Evolutionary conservation across 2,797 vertebrate genomes (phyloP), one percentile per base, ranked within the genome.

Genomic region (Gephyroberyx darwinii): DNA sequence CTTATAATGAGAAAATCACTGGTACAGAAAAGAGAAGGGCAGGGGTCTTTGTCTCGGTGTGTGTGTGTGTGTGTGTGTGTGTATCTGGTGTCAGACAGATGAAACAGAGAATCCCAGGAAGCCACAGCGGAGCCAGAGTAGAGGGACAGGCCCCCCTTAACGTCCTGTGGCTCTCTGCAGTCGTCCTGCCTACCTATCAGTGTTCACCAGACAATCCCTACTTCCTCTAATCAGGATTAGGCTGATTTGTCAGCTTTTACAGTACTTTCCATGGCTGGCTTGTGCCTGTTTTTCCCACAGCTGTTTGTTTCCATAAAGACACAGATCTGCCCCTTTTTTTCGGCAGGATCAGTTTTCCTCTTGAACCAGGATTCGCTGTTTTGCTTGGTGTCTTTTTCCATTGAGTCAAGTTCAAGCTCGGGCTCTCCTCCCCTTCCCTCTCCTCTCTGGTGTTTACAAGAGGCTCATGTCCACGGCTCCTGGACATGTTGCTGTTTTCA

Each of bases 171-270:
- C 77, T 65, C 54, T 57, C 5, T 50, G 61, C 60, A 2, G 39
- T 68, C 86, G 82, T 87, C 84, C 88, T 87, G 86, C 59, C 53
- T 41, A 74, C 71, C 66, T 91, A 90, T 92, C 89, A 86, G 83
- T 69, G 69, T 83, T 74, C 82, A 77, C 64, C 90, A 91, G 88
- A 82, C 69, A 74, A 58, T 67, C 69, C 10, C 55, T 51, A 82
- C 62, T 71, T 84, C 26, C 47, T 81, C 71, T 86, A 89, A 90
- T 88, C 90, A 87, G 82, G 78, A 86, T 77, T 65, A 56, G 84
- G 55, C 70, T 73, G 84, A 82, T 88, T 84, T 83, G 78, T 41
- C 26, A 16, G 19, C 64, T 77, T 69, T 71, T 19, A 71, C 68
- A 64, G 58, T 79, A 65, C 52, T 86, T 85, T 86, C 82, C 81